Evolutionary conservation across 2,797 vertebrate genomes (phyloP).

Genomic region (Silurus aristotelis): DNA sequence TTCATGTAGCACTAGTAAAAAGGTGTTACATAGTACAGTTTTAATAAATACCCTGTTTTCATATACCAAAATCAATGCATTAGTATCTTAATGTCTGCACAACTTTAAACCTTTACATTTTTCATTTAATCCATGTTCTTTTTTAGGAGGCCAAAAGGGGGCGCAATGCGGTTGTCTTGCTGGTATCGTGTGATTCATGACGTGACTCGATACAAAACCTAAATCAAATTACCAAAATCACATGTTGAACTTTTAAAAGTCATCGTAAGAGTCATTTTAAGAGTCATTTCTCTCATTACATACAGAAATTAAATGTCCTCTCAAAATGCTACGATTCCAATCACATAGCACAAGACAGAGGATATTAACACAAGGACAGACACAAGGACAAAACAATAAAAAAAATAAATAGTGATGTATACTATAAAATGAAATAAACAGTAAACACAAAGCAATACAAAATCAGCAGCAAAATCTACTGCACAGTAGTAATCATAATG

Average conservation of each 20-base stretch:
- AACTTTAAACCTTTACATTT: not conserved
- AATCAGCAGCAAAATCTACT: not conserved
- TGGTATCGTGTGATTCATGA: not conserved
- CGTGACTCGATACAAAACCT: not conserved
- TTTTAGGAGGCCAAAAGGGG: constrained; percentile 57
- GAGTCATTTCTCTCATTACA: not conserved
- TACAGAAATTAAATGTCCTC: not conserved
- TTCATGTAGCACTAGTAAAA: not conserved
- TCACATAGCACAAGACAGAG: not conserved
- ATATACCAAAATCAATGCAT: not conserved
- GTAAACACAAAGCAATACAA: not conserved
- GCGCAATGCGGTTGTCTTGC: constrained; percentile 48
- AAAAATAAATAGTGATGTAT: too few relatives aligned
- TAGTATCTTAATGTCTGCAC: not conserved
- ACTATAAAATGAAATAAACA: too few relatives aligned
- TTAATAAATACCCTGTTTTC: not conserved
- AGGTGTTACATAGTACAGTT: not conserved
- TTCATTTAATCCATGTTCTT: constrained; percentile 24
- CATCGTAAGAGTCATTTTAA: not conserved
- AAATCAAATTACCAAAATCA: not conserved
- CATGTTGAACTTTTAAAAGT: not conserved
- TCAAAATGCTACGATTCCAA: not conserved
- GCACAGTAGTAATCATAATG: not conserved
- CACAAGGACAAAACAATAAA: not conserved
- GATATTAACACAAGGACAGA: not conserved